Base-by-base conservation (phyloP, 2,888 invertebrate genomes). In the Hypomecis punctinalis region DNA sequence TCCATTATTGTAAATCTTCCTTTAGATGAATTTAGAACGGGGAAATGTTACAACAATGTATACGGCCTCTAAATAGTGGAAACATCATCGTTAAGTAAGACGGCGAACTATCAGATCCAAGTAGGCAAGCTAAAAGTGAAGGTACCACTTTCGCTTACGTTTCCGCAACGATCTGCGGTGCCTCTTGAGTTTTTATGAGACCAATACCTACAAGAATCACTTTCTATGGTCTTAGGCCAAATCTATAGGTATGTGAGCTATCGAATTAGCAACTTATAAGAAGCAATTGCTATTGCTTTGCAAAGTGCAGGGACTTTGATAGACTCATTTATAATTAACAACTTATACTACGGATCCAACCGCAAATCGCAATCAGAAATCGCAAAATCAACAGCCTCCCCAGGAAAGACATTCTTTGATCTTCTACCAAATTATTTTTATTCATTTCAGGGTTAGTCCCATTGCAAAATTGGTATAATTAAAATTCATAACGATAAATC, bases 111-210 rank as follows among this genome's bases (percentile, higher is more conserved):
- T 63, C 48, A 48, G 47, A 61, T 63, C 55, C 66, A 72, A 74
- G 65, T 72, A 71, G 72, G 74, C 66, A 61, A 76, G 75, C 79
- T 76, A 80, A 88, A 86, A 88, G 88, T 88, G 88, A 88, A 86
- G 82, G 88, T 81, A 79, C 71, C 70, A 81, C 88, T 88, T 88
- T 88, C 88, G 86, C 85, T 83, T 73, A 68, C 75, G 72, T 70
- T 79, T 75, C 78, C 75, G 78, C 67, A 54, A 61, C 49, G 37
- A 6, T 56, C 70, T 70, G 74, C 49, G 58, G 45, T 59, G 63
- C 59, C 74, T 66, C 69, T 68, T 65, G 72, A 74, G 71, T 73
- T 78, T 76, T 76, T 70, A 71, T 71, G 68, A 73, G 70, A 69
- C 70, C 5, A 33, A 68, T 73, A 72, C 52, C 40, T 33, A 33